These are phyloP conservation scores for Caenorhabditis panamensis DNA, from an alignment of 2,888 invertebrate species.

Conservation along the genomic window DNA sequence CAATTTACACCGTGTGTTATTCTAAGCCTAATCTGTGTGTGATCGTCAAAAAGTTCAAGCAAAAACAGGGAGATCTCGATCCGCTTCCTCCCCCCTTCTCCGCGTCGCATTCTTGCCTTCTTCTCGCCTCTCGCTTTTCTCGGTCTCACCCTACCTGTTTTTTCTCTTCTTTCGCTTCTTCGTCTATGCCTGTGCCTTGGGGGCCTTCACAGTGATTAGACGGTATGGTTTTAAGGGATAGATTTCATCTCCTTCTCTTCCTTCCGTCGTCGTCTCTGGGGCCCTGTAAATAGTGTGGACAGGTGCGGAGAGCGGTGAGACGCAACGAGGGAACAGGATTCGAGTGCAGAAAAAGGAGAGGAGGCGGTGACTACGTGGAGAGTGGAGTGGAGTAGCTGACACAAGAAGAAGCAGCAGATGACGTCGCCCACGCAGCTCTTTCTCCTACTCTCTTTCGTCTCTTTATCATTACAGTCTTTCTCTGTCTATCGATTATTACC, in stretches of 20 bases:
- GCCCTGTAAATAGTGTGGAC: slow-evolving; percentile 66
- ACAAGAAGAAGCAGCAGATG: slow-evolving; percentile 26
- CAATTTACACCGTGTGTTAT: background rate
- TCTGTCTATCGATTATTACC: slow-evolving; percentile 66
- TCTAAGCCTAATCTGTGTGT: slow-evolving; percentile 10
- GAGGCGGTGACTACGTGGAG: slow-evolving; percentile 31
- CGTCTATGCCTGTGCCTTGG: slow-evolving; percentile 3
- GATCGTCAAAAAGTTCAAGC: slow-evolving; percentile 9
- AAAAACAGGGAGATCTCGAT: slow-evolving; percentile 25
- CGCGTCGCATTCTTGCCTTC: background rate
- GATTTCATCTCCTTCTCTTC: slow-evolving; percentile 34
- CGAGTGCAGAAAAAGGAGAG: slow-evolving; percentile 16
- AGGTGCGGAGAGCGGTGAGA: slow-evolving; percentile 42
- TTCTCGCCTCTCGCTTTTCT: slow-evolving; percentile 9
- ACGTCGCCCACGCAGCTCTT: slow-evolving; percentile 22
- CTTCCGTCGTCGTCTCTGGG: slow-evolving; percentile 44
- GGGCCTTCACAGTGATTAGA: slow-evolving; percentile 42
- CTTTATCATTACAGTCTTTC: slow-evolving; percentile 44
- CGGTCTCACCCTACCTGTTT: slow-evolving; percentile 44
- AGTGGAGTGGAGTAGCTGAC: slow-evolving; percentile 20
- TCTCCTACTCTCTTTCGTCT: slow-evolving; percentile 18
- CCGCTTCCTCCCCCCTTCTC: background rate
- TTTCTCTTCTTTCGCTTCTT: slow-evolving; percentile 12
- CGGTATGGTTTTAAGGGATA: slow-evolving; percentile 45
- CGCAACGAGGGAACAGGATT: slow-evolving; percentile 52